Percentiles rank a stretch among this genome's conserved stretches.
Evolutionary conservation across 1,140 invertebrate genomes (phyloP).

Genomic region (Magallana ariakensis): DNA sequence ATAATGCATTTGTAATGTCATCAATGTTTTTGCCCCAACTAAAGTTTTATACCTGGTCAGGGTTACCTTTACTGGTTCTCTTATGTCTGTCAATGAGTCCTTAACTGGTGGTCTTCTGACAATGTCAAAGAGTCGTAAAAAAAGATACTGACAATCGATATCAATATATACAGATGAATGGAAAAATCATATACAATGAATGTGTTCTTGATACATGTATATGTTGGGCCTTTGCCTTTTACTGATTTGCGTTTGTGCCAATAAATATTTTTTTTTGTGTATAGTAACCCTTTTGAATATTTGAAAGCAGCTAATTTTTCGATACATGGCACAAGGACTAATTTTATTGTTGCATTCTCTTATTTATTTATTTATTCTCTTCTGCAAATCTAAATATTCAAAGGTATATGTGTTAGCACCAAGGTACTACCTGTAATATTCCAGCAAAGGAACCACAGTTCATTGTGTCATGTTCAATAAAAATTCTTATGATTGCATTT

Average conservation of each 20-base stretch:
- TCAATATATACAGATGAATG: not conserved
- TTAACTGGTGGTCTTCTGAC: slow-evolving; percentile 23
- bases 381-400: not conserved
- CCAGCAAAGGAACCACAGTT: too few species aligned
- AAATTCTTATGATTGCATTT: too few species aligned
- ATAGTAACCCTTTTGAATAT: too few species aligned
- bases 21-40: too few species aligned
- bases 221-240: too few species aligned
- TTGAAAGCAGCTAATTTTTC: not conserved
- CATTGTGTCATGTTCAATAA: too few species aligned
- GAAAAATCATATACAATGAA: not conserved
- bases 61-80: slow-evolving; percentile 32
- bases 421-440: too few species aligned
- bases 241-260: too few species aligned
- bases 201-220: too few species aligned
- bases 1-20: too few species aligned
- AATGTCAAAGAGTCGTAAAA: not conserved
- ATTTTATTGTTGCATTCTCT: not conserved
- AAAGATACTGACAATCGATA: not conserved
- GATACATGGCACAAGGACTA: not conserved
- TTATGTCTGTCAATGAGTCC: slow-evolving; percentile 12
- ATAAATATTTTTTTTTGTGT: too few species aligned
- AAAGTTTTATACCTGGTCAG: not conserved
- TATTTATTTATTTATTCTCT: not conserved
- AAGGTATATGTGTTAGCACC: too few species aligned